Percentiles rank a stretch among this genome's conserved stretches.
Conservation (phyloP, 2,113 vertebrate species). For the Tonatia bakeri region DNA sequence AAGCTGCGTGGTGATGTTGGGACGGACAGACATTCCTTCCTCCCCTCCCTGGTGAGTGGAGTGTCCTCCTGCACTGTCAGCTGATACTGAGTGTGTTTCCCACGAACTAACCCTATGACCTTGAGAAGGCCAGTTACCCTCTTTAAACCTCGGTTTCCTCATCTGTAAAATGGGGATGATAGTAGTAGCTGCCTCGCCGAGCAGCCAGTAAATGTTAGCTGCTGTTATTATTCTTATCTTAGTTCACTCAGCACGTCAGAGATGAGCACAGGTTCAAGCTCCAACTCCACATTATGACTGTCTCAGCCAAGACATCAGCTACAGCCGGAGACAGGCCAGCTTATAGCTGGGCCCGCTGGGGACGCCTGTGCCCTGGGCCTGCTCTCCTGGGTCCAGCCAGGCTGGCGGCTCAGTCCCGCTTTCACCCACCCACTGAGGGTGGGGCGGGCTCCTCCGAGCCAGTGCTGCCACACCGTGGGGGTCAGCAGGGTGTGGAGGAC, state of each 20-base stretch:
- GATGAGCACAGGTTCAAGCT: not conserved
- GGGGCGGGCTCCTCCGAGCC: not conserved
- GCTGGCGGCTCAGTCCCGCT: not conserved
- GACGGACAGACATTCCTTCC: not conserved
- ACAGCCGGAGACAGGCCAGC: not conserved
- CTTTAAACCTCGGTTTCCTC: not conserved
- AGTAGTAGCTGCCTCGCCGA: not conserved
- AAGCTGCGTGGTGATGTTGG: not conserved
- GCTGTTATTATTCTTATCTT: not conserved
- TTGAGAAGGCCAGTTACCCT: not conserved
- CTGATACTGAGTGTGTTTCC: not conserved
- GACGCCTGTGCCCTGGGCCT: not conserved
- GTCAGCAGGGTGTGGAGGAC: not conserved
- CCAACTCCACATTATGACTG: not conserved
- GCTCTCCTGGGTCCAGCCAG: not conserved
- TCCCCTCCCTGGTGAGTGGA: too few species aligned
- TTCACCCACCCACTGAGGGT: too few species aligned
- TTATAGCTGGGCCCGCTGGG: not conserved
- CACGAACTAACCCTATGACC: not conserved
- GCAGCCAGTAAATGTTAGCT: not conserved
- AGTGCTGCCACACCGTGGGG: fast-evolving
- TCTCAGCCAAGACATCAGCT: not conserved
- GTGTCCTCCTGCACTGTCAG: not conserved
- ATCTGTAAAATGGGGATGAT: not conserved
- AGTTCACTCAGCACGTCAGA: not conserved